These are phyloP conservation scores for Lasioglossum oenotherae DNA, from an alignment of 2,888 invertebrate genomes.

Conservation along the genomic window DNA sequence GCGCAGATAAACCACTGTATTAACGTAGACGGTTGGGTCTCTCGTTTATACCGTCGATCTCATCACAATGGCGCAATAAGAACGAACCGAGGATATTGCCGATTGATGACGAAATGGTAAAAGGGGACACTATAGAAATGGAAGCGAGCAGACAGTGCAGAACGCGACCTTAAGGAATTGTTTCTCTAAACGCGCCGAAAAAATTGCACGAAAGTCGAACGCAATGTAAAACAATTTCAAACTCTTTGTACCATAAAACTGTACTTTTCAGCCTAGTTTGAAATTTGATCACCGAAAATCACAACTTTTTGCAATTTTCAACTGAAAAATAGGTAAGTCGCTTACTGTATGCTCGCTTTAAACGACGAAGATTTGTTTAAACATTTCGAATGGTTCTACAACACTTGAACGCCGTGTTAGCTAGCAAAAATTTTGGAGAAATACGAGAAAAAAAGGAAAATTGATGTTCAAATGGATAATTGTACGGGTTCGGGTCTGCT, in stretches of 20 bases:
- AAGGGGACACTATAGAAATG: background rate
- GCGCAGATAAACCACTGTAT: conserved; percentile 34
- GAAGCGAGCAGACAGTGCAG: background rate
- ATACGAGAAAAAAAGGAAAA: background rate
- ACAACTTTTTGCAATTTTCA: background rate
- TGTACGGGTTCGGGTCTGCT: too few species aligned
- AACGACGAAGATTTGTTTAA: background rate
- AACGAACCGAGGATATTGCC: background rate
- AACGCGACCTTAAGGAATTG: background rate
- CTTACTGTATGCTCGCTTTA: background rate
- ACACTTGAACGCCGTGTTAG: background rate
- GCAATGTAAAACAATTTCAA: background rate
- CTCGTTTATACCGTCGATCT: conserved; percentile 34
- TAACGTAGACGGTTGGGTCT: conserved; percentile 26
- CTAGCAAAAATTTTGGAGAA: background rate
- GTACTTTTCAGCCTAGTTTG: background rate
- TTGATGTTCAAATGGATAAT: background rate
- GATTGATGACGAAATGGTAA: background rate
- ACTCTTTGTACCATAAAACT: conserved; percentile 1
- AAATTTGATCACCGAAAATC: background rate
- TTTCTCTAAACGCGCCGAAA: background rate
- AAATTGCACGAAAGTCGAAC: background rate
- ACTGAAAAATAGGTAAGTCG: background rate
- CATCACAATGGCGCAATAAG: conserved; percentile 27
- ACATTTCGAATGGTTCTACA: background rate